Evolutionary conservation across 2,888 invertebrate genomes (phyloP).

Genomic region (Subacronicta megacephala): DNA sequence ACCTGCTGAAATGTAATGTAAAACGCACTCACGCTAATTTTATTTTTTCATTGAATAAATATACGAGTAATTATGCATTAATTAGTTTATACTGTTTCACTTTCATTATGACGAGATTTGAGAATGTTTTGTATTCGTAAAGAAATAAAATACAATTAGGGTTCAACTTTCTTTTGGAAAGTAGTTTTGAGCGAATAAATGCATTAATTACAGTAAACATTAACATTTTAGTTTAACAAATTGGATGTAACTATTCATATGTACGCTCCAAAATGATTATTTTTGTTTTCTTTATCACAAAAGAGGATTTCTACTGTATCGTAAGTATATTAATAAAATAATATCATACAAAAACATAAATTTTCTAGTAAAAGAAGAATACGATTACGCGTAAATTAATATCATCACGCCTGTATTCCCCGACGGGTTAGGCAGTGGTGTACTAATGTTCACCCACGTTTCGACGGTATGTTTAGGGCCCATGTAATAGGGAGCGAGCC

Average conservation of each 20-base stretch:
- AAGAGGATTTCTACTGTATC: background rate
- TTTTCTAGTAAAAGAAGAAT: too few relatives aligned
- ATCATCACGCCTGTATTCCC: too few relatives aligned
- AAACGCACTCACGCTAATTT: background rate
- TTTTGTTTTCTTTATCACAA: background rate
- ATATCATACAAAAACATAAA: too few relatives aligned
- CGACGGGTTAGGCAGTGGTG: too few relatives aligned
- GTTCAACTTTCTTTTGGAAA: slow-evolving; percentile 30
- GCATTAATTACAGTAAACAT: slow-evolving; percentile 9
- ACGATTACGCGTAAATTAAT: too few relatives aligned
- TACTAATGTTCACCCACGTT: too few relatives aligned
- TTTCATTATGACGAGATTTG: slow-evolving; percentile 11
- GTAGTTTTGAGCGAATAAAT: slow-evolving; percentile 1
- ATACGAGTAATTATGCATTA: slow-evolving; percentile 9
- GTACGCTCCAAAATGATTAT: background rate
- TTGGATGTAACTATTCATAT: background rate
- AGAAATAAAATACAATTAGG: background rate
- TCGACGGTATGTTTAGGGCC: too few relatives aligned
- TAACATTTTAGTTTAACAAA: slow-evolving; percentile 7
- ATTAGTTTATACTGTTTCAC: slow-evolving; percentile 10
- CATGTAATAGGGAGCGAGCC: too few relatives aligned
- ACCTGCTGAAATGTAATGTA: too few relatives aligned
- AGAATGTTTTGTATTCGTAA: background rate
- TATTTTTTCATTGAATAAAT: background rate
- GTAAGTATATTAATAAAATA: too few relatives aligned